Conservation (phyloP, 2,113 vertebrate species). For the Hystrix brachyura region DNA sequence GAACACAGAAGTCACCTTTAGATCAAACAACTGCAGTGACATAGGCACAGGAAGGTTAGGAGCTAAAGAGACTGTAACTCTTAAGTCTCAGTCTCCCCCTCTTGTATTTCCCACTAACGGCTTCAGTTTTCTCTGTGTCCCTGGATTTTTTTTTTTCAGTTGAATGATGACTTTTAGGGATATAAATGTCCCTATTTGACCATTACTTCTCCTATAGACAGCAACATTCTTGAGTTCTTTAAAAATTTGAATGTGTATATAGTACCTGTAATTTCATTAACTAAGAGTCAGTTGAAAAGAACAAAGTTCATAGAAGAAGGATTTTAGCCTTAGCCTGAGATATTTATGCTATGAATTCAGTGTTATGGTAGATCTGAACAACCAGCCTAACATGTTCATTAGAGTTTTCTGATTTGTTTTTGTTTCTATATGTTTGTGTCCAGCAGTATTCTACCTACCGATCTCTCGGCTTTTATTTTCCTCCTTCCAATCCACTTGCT, state of each 20-base stretch:
- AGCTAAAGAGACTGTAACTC: not conserved
- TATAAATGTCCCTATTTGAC: not conserved
- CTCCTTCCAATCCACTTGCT: not conserved
- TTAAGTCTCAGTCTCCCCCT: not conserved
- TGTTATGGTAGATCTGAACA: not conserved
- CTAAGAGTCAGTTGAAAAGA: not conserved
- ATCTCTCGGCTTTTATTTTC: not conserved
- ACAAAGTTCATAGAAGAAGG: not conserved
- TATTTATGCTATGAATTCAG: not conserved
- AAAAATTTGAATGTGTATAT: not conserved
- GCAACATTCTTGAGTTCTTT: not conserved
- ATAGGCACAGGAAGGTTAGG: no score
- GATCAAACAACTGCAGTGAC: not conserved
- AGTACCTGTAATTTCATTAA: not conserved
- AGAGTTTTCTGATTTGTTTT: slow-evolving; percentile 11
- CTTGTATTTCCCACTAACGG: not conserved
- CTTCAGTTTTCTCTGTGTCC: not conserved
- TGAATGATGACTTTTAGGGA: not conserved
- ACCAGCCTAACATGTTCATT: not conserved
- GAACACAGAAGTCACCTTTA: not conserved
- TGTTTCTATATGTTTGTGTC: not conserved
- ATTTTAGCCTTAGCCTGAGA: not conserved
- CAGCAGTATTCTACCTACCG: not conserved
- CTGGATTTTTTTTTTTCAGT: not conserved
- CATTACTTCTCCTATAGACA: not conserved